These are phyloP conservation scores for Heteractis magnifica DNA, from an alignment of 92 coral and sea anemone species.

Conservation along the genomic window DNA sequence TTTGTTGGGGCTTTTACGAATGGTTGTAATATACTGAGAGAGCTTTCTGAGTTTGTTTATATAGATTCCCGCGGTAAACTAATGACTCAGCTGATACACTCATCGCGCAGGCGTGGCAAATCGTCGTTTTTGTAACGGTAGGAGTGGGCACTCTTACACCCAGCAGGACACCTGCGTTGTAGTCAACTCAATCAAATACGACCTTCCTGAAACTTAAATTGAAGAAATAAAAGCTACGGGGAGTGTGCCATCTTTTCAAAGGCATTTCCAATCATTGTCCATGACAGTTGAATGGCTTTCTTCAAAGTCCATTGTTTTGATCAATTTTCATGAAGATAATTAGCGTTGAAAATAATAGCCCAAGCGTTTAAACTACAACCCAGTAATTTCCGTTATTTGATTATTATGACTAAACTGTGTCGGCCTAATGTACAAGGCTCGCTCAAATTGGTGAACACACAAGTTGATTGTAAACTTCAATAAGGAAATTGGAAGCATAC, in stretches of 20 bases:
- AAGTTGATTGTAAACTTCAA: constrained; percentile 3
- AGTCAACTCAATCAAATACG: not conserved
- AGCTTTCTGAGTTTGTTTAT: not conserved
- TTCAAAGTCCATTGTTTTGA: not conserved
- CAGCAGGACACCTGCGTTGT: not conserved
- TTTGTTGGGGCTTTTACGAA: not conserved
- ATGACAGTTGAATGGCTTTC: not conserved
- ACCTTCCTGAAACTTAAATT: not conserved
- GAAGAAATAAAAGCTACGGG: not conserved
- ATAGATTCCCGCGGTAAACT: not conserved
- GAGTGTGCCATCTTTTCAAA: constrained; percentile 3
- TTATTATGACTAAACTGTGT: constrained; percentile 1
- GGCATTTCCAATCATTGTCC: not conserved
- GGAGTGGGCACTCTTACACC: not conserved
- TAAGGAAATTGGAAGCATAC: not conserved
- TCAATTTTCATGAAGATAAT: not conserved
- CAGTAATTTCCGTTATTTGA: not conserved
- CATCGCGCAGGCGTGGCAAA: not conserved
- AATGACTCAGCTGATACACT: not conserved
- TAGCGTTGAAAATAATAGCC: not conserved
- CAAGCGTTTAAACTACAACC: not conserved
- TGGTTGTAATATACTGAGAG: not conserved
- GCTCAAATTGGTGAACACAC: not conserved
- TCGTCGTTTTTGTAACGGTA: not conserved
- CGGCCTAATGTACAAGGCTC: not conserved